Conservation (phyloP, 2,888 invertebrate genomes). For the Andricus quercusramuli region DNA sequence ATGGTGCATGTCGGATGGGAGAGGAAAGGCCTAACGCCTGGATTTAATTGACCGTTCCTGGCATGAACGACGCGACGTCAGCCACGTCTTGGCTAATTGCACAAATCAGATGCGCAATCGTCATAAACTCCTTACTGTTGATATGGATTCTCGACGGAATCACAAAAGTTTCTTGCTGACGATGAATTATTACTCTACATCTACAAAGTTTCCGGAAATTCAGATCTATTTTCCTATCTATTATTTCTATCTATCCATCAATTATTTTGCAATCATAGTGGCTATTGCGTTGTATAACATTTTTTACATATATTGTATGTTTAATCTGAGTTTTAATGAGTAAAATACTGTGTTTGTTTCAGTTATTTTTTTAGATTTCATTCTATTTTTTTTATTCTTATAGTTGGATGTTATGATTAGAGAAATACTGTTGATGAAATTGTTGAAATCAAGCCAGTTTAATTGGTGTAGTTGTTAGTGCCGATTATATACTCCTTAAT, state of each 20-base stretch:
- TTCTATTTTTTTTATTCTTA: neutral
- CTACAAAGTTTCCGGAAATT: neutral
- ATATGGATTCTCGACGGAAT: neutral
- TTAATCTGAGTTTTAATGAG: neutral
- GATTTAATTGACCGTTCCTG: conserved; percentile 54
- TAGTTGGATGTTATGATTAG: neutral
- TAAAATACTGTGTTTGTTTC: no score
- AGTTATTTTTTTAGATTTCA: neutral
- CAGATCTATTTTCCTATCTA: neutral
- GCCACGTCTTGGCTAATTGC: conserved; percentile 53
- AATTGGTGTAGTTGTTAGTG: neutral
- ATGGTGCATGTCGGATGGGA: conserved; percentile 44
- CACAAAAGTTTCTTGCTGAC: neutral
- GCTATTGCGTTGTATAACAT: neutral
- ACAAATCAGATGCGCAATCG: conserved; percentile 46
- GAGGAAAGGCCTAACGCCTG: conserved; percentile 50
- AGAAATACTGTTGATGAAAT: neutral
- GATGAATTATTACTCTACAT: neutral
- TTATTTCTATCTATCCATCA: neutral
- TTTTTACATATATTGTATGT: neutral
- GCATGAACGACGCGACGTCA: conserved; percentile 51
- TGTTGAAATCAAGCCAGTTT: neutral
- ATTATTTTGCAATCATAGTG: neutral
- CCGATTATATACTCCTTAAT: neutral
- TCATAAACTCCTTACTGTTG: conserved; percentile 38